These are phyloP conservation scores for Camelus bactrianus DNA, from an alignment of 2,113 vertebrate genomes.

Conservation along the genomic window DNA sequence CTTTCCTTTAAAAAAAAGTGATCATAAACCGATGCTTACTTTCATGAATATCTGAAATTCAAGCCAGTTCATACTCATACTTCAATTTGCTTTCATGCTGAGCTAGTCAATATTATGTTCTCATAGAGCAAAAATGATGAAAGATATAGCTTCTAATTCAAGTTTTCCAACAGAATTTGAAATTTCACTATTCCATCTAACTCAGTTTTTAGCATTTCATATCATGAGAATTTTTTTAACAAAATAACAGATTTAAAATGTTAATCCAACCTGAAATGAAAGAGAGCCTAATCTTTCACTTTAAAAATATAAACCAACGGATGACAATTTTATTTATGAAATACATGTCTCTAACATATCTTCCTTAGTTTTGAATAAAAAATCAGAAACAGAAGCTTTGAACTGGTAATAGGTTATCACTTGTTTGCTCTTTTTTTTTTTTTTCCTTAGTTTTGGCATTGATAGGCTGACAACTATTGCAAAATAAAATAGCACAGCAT, in stretches of 20 bases:
- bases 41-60: background rate
- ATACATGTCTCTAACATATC: background rate
- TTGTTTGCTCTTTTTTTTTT: background rate
- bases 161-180: background rate
- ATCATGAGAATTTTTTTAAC: background rate
- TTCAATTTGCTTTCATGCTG: background rate
- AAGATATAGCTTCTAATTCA: background rate
- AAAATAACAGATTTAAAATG: background rate
- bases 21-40: background rate
- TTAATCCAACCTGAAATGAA: background rate
- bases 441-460: background rate
- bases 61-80: background rate
- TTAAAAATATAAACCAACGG: background rate
- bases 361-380: conserved; percentile 4
- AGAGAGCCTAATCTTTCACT: background rate
- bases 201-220: background rate
- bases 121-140: background rate
- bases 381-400: conserved; percentile 21
- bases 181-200: background rate
- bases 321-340: background rate
- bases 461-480: background rate
- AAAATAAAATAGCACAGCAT: background rate
- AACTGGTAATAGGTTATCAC: background rate
- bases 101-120: background rate
- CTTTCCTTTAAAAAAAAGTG: background rate